These are phyloP conservation scores for Melanitta fusca DNA, from an alignment of 2,797 vertebrate genomes.

Conservation along the genomic window DNA sequence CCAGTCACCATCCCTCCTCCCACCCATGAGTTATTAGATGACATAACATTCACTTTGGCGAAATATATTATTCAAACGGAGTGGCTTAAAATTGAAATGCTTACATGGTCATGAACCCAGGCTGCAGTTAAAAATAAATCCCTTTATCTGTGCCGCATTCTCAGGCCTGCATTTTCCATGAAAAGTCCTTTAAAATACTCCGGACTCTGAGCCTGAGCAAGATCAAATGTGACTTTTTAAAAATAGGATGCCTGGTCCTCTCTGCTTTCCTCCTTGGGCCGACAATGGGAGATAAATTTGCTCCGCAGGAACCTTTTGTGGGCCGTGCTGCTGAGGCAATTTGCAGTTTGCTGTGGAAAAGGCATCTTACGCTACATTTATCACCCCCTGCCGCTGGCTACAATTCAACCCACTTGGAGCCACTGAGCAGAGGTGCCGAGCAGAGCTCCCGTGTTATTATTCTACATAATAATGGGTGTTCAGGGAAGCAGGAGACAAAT, in stretches of 20 bases:
- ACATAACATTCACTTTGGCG: slow-evolving; percentile 56
- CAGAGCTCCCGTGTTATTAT: slow-evolving; percentile 70
- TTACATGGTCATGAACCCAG: slow-evolving; percentile 67
- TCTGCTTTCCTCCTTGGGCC: slow-evolving; percentile 60
- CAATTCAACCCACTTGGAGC: slow-evolving; percentile 76
- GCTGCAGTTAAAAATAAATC: slow-evolving; percentile 78
- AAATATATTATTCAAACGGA: slow-evolving; percentile 73
- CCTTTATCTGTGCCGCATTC: slow-evolving; percentile 75
- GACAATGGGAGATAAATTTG: slow-evolving; percentile 80
- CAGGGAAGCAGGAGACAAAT: slow-evolving; percentile 77
- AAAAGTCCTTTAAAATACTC: slow-evolving; percentile 68
- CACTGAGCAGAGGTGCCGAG: slow-evolving; percentile 75
- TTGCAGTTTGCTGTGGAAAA: slow-evolving; percentile 80
- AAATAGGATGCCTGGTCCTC: slow-evolving; percentile 75
- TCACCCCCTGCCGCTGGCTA: slow-evolving; percentile 79
- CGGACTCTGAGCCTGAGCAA: slow-evolving; percentile 54
- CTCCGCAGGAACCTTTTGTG: slow-evolving; percentile 80
- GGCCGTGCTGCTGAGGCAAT: slow-evolving; percentile 79
- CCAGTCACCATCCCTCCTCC: neutral
- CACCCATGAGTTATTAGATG: slow-evolving; percentile 65
- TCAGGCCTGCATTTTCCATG: slow-evolving; percentile 41
- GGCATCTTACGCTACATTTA: slow-evolving; percentile 80
- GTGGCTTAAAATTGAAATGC: slow-evolving; percentile 75
- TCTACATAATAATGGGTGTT: slow-evolving; percentile 70
- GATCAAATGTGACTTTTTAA: slow-evolving; percentile 79